Base-by-base conservation (phyloP, 2,888 invertebrate species). In the Nineta flava region DNA sequence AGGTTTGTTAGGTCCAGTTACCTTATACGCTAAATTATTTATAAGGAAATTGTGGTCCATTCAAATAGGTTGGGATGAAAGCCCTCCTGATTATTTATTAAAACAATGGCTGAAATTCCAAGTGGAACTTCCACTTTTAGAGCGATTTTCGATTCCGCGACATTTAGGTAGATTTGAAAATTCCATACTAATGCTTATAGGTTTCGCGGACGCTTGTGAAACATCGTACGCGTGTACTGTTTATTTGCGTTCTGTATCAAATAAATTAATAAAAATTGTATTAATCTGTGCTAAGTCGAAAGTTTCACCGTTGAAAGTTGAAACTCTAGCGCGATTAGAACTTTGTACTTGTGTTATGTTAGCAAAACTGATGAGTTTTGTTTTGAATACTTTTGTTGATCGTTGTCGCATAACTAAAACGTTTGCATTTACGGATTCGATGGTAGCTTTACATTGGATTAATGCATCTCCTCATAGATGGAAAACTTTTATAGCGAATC, bases 281-380 rank as follows among this genome's bases (percentile, higher is more conserved):
- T 40, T 53, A 16, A 31, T 54, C 15, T 50, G 50, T 17, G 51
- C 50, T 2, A 54, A 53, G 51, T 47, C 51, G 9, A 53, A 51
- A 19, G 54, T 55, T 15, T 44, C 51, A 9, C 52, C 52, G 12
- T 10, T 54, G 13, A 54, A 54, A 49, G 26, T n/a, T 7, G 45
- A 55, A 17, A 52, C 54, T 3, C 5, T 55, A 6, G 50, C 55
- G 10, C 49, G 55, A 9, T 43, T 54, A 17, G 55, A 55, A 19
- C 46, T 56, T 9, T 54, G 53, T 17, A 53, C 53, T 7, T 53
- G 55, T 34, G 35, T 51, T 3, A 35, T 56, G 6, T 16, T 55
- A 19, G 13, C 54, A 12, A 38, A 52, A 21, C 16, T 51, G 9
- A 32, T 17, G 34, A 21, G n/a, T n/a, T 12, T 53, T 43, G 6